phyloP scores from a whole-genome alignment of 2,888 invertebrate genomes.

The Sesia bembeciformis region DNA sequence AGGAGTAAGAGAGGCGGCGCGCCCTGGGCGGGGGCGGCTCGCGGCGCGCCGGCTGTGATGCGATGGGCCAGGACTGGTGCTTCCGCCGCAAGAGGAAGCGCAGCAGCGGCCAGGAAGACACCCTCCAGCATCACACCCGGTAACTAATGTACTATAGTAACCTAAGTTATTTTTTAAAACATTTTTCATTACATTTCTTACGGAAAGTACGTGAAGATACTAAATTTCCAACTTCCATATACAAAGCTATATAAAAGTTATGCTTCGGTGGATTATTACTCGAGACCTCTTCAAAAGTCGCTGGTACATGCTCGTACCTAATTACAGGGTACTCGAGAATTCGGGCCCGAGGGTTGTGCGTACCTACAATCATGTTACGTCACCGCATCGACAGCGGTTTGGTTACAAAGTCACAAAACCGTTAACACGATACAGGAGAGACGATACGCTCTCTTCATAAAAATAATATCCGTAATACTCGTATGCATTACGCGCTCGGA shows the following conservation, averaged over 20 bases:
- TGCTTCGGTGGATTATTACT: too few relatives aligned
- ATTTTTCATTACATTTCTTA: too few relatives aligned
- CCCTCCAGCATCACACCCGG: constrained; percentile 75
- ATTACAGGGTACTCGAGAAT: neutral
- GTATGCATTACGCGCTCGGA: too few relatives aligned
- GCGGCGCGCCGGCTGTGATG: constrained; percentile 71
- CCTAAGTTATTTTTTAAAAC: too few relatives aligned
- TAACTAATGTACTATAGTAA: constrained; percentile 19
- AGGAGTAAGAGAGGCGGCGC: constrained; percentile 39
- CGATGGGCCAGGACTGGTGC: constrained; percentile 85
- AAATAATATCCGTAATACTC: too few relatives aligned
- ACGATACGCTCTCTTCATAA: too few relatives aligned
- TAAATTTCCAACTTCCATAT: too few relatives aligned
- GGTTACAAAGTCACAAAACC: constrained; percentile 11
- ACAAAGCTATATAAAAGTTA: too few relatives aligned
- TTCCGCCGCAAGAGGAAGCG: constrained; percentile 81
- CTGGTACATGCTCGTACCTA: neutral
- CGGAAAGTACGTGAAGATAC: too few relatives aligned
- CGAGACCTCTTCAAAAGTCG: neutral
- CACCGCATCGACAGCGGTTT: neutral
- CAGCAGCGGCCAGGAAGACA: constrained; percentile 77
- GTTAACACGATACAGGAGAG: neutral
- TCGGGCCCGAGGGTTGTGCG: constrained; percentile 1
- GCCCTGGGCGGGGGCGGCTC: constrained; percentile 71
- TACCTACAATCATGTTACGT: constrained; percentile 9